Base-by-base conservation (phyloP, 2,797 vertebrate species). In the Syngnathus rostellatus region DNA sequence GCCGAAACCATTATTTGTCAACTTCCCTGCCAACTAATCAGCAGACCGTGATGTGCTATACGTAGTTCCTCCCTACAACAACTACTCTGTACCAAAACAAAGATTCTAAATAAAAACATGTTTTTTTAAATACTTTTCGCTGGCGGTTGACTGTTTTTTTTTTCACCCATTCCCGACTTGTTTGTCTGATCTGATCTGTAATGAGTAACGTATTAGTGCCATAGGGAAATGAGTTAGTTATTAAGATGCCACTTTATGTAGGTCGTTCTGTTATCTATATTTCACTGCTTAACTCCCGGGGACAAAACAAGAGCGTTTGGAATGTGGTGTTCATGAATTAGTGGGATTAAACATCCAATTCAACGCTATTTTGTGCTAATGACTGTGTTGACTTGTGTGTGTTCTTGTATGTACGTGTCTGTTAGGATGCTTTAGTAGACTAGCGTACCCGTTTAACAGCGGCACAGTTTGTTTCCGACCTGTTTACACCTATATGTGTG, bases 221-320 rank as follows among this genome's bases (percentile, higher is more conserved):
- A 45, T 39, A 50, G 77, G 66, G 72, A 83, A 85, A 85, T 81
- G 63, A 75, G 51, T 86, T 83, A 88, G 77, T 84, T 77, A 83
- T 86, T 85, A 84, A 83, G 75, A 81, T 54, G 53, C 65, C 37
- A 37, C 39, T 68, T 39, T 76, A 86, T 83, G 66, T 84, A 77
- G 84, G 86, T 82, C 85, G 85, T 2, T 21, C 64, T 6, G 64
- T 80, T 66, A 40, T 63, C 64, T 72, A 70, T 68, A 79, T 76
- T 72, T 75, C 60, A 17, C 31, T 2, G 61, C 68, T 38, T 19
- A 62, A 68, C 53, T 54, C 67, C 31, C 39, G 8, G 10, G 31
- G 31, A 19, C 46, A 64, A 38, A 50, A 50, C 37, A 31, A 45
- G 25, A 10, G 31, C 17, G 21, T 50, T 17, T 2, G 16, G 62